Evolutionary conservation across 2,888 invertebrate genomes (phyloP).

Genomic region (Tuberolachnus salignus): DNA sequence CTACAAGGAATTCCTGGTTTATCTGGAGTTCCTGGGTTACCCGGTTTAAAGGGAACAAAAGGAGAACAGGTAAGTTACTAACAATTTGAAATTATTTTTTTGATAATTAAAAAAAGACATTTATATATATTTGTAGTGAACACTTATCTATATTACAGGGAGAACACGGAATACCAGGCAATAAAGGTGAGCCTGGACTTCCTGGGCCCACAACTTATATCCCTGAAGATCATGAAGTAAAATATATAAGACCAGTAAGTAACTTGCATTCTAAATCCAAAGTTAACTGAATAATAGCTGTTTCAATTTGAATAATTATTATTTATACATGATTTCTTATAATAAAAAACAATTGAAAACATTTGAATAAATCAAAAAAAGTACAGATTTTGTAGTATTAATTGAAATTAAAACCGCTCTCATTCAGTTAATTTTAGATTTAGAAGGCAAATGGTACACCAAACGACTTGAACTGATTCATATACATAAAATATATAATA

Average conservation of each 20-base stretch:
- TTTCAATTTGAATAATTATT: too few relatives aligned
- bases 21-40: constrained; percentile 62
- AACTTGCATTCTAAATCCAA: neutral
- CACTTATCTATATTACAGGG: constrained; percentile 44
- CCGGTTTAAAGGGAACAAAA: constrained; percentile 52
- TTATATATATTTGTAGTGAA: neutral
- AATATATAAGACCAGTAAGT: constrained; percentile 44
- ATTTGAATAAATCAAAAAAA: too few relatives aligned
- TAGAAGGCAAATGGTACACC: too few relatives aligned
- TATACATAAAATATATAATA: too few relatives aligned
- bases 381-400: too few relatives aligned
- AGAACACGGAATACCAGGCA: constrained; percentile 61
- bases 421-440: too few relatives aligned
- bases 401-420: too few relatives aligned
- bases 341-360: too few relatives aligned
- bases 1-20: constrained; percentile 63
- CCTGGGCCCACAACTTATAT: constrained; percentile 61
- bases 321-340: too few relatives aligned
- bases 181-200: constrained; percentile 61
- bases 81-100: neutral
- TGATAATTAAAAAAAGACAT: neutral
- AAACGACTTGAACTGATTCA: too few relatives aligned
- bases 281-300: neutral
- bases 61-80: constrained; percentile 54
- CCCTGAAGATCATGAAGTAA: constrained; percentile 13